Evolutionary conservation across 1,140 invertebrate species (phyloP), one percentile per base, ranked within the genome.

Genomic region (Pollicipes pollicipes): DNA sequence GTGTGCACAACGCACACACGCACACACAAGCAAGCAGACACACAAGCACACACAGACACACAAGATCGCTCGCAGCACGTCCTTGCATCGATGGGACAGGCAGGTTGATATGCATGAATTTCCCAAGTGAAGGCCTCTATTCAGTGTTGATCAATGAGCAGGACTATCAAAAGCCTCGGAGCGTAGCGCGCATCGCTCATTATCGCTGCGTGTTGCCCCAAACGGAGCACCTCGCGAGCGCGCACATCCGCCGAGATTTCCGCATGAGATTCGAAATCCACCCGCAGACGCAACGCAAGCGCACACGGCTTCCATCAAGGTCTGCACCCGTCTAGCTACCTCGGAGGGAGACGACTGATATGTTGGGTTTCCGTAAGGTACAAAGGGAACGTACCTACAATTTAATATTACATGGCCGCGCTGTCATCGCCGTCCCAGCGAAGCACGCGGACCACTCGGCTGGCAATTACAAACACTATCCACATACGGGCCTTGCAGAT

Each of bases 81-180:
- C 27, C 26, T 69, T 29, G 68, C 1, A 24, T 6, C 26, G 30
- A 30, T n/a, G 29, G 82, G 0, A 83, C 82, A 3, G 85, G 85
- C 76, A 83, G 76, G 21, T 78, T 77, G 68, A 77, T 79, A 69
- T 45, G 58, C 70, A 63, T 35, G n/a, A 24, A 58, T 64, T 27
- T 70, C 70, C 30, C 45, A 58, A 58, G 45, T 21, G 45, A 58
- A 58, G 45, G 45, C 45, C 45, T 58, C 45, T n/a, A 24, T 58
- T 6, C 24, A 58, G 45, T 10, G 45, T 58, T 58, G 24, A 58
- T 58, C 13, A 21, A 21, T 58, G 45, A 58, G 45, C 45, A 58
- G 45, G 45, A 21, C 45, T 58, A 58, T 58, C 10, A 58, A 58
- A 58, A 58, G 45, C 45, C 45, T 10, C 45, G 17, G 24, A 21